Evolutionary conservation across 1,140 invertebrate genomes (phyloP).

Genomic region (Ostrea edulis): DNA sequence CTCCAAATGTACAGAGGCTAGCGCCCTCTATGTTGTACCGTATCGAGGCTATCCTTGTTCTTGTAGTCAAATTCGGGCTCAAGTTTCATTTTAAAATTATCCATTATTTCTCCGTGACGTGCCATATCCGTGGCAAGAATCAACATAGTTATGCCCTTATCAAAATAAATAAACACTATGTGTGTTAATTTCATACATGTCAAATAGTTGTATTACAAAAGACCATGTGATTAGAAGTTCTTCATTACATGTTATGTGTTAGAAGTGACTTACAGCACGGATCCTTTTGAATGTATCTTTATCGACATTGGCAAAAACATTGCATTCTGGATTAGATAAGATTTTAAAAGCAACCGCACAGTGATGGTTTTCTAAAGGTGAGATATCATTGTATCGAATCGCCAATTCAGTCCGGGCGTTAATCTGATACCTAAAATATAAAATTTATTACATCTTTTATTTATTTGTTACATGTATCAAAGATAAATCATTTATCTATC

Average conservation of each 20-base stretch:
- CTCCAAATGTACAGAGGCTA: background rate
- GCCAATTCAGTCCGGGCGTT: slow-evolving; percentile 92
- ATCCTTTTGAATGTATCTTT: slow-evolving; percentile 94
- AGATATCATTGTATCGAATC: slow-evolving; percentile 93
- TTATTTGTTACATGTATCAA: too few species aligned
- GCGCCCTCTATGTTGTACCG: slow-evolving; percentile 62
- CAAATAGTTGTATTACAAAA: background rate
- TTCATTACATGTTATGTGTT: too few species aligned
- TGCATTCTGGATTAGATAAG: slow-evolving; percentile 89
- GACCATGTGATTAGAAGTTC: too few species aligned
- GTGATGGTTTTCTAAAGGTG: slow-evolving; percentile 93
- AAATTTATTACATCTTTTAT: too few species aligned
- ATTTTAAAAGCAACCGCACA: slow-evolving; percentile 92
- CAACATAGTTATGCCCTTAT: slow-evolving; percentile 77
- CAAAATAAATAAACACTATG: slow-evolving; percentile 14
- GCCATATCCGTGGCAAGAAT: slow-evolving; percentile 81
- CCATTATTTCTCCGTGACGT: slow-evolving; percentile 78
- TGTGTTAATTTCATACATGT: background rate
- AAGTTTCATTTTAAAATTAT: slow-evolving; percentile 77
- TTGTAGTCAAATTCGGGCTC: slow-evolving; percentile 73
- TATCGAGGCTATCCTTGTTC: slow-evolving; percentile 75
- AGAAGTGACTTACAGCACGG: slow-evolving; percentile 82
- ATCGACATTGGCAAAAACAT: slow-evolving; percentile 90
- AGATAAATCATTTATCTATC: too few species aligned
- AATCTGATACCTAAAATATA: slow-evolving; percentile 82